Percentiles rank a stretch among this genome's conserved stretches.
Conservation (phyloP, 2,113 vertebrate genomes). For the Leptocoma aspasia region DNA sequence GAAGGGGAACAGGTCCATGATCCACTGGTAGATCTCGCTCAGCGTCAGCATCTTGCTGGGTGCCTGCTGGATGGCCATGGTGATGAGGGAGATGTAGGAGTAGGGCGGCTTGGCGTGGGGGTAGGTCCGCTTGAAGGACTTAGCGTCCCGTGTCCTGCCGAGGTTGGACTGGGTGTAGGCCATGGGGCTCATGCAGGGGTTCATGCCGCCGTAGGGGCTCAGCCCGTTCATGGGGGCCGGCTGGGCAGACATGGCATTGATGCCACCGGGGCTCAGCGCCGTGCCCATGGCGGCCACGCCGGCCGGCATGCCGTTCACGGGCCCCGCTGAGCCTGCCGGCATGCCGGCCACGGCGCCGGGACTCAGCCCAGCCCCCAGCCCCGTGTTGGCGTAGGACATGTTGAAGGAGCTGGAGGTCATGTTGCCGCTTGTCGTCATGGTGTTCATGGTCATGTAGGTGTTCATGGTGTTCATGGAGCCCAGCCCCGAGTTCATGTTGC, state of each 20-base stretch:
- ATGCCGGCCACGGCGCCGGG: constrained; percentile 80
- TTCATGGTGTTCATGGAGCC: constrained; percentile 91
- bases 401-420: constrained; percentile 93
- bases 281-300: constrained; percentile 84
- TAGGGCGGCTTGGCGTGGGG: constrained; percentile 97
- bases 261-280: constrained; percentile 83
- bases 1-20: constrained; percentile 98
- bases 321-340: constrained; percentile 71
- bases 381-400: constrained; percentile 93
- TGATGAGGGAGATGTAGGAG: constrained; percentile 98
- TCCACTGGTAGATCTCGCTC: constrained; percentile 99
- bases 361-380: constrained; percentile 83
- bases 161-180: constrained; percentile 84
- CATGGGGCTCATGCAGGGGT: constrained; percentile 91
- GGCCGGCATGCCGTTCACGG: constrained; percentile 85
- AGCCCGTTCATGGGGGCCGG: constrained; percentile 85
- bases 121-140: constrained; percentile 92
- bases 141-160: constrained; percentile 83
- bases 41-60: constrained; percentile 97
- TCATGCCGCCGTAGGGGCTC: constrained; percentile 87
- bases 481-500: constrained; percentile 89
- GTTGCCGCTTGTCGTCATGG: constrained; percentile 85
- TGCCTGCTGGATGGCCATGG: constrained; percentile 98
- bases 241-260: constrained; percentile 86
- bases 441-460: constrained; percentile 90